Percentiles rank a stretch among this genome's conserved stretches.
These are phyloP conservation scores for Macropis europaea DNA, from an alignment of 2,888 invertebrate genomes.

Conservation along the genomic window DNA sequence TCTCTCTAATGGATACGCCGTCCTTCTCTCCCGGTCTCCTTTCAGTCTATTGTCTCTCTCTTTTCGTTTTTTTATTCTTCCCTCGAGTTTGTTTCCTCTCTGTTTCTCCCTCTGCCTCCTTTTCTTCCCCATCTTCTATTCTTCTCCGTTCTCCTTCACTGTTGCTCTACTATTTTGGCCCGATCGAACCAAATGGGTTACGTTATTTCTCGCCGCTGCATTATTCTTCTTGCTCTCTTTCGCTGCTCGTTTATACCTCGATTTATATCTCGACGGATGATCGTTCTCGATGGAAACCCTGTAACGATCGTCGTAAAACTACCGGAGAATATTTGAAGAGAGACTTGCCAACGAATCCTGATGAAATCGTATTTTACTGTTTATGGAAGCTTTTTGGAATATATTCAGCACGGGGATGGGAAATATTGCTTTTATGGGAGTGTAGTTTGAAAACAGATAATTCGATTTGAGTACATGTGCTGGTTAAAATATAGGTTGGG, in stretches of 20 bases:
- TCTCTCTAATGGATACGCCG: conserved; percentile 6
- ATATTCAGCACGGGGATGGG: too few species aligned
- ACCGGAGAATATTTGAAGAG: conserved; percentile 4
- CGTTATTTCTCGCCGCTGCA: not conserved
- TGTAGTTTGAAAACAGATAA: too few species aligned
- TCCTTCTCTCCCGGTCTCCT: conserved; percentile 14
- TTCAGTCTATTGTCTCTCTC: conserved; percentile 7
- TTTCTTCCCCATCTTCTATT: not conserved
- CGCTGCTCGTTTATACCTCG: not conserved
- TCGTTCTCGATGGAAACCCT: not conserved
- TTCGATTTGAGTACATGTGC: too few species aligned
- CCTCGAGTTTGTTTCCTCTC: conserved; percentile 13
- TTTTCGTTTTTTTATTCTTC: conserved; percentile 17
- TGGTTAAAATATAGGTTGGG: too few species aligned
- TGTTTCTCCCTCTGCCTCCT: not conserved
- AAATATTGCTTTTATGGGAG: too few species aligned
- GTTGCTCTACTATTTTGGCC: conserved; percentile 16
- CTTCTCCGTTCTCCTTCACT: conserved; percentile 26
- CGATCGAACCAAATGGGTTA: not conserved
- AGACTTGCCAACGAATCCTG: too few species aligned
- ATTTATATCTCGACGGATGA: not conserved
- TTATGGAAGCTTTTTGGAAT: too few species aligned
- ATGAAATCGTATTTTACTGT: too few species aligned
- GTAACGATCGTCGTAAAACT: not conserved
- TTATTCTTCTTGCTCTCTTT: not conserved